These are phyloP conservation scores for Agapetus fuscipes DNA, from an alignment of 2,888 invertebrate genomes.

Conservation along the genomic window DNA sequence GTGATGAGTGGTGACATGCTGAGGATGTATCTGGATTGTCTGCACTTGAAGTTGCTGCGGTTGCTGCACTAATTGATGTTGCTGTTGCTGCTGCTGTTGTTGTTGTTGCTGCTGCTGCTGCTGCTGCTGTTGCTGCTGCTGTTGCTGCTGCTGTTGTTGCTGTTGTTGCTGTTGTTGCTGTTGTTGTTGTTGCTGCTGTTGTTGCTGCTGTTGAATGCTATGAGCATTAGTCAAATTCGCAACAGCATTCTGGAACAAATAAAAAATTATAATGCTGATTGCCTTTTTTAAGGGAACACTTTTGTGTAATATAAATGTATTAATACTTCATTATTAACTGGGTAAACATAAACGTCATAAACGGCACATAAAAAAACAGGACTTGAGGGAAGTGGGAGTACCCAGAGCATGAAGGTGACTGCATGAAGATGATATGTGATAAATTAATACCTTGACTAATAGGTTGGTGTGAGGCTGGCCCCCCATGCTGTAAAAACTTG, in stretches of 20 bases:
- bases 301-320: neutral
- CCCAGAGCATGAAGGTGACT: too few species aligned
- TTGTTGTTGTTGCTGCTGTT: constrained; percentile 18
- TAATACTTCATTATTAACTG: neutral
- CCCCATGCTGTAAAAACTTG: too few species aligned
- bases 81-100: constrained; percentile 4
- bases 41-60: constrained; percentile 42
- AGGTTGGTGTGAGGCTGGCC: too few species aligned
- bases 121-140: constrained; percentile 17
- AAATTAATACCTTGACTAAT: too few species aligned
- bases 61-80: constrained; percentile 12
- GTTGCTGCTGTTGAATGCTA: neutral
- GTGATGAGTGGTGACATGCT: constrained; percentile 24
- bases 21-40: constrained; percentile 43
- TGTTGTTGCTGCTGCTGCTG: constrained; percentile 13
- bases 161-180: constrained; percentile 22
- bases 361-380: too few species aligned
- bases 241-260: neutral
- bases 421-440: too few species aligned
- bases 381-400: too few species aligned
- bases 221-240: neutral
- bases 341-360: too few species aligned
- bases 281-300: too few species aligned
- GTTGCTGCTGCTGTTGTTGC: constrained; percentile 19
- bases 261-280: too few species aligned